phyloP scores from a whole-genome alignment of 2,888 invertebrate species.

The Caenorhabditis becei region DNA sequence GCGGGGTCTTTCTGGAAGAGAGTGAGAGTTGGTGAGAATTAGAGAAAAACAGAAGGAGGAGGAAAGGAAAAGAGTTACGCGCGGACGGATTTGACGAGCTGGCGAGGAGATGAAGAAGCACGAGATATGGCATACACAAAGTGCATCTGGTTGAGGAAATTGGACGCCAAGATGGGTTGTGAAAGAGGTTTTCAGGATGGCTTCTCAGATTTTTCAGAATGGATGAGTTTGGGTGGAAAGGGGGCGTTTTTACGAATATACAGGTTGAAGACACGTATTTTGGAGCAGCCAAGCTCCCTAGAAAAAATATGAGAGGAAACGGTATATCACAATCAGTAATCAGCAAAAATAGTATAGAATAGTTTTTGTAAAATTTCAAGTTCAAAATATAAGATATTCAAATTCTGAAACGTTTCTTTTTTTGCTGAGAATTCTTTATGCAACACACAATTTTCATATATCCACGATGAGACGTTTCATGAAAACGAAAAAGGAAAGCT shows the following conservation, averaged over 20 bases:
- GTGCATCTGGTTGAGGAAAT: constrained; percentile 12
- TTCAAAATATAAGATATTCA: too few species aligned
- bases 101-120: constrained; percentile 51
- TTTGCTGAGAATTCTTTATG: neutral
- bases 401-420: too few species aligned
- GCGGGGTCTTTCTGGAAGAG: constrained; percentile 53
- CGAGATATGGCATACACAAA: constrained; percentile 28
- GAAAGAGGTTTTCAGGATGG: neutral
- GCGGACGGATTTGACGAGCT: constrained; percentile 57
- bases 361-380: too few species aligned
- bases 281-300: too few species aligned
- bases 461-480: too few species aligned
- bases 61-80: constrained; percentile 48
- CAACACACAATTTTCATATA: too few species aligned
- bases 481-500: too few species aligned
- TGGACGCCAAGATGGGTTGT: constrained; percentile 4
- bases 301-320: too few species aligned
- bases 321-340: too few species aligned
- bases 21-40: constrained; percentile 35
- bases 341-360: too few species aligned
- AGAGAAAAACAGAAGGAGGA: constrained; percentile 35
- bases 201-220: neutral
- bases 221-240: neutral
- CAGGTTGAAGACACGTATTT: too few species aligned
- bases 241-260: neutral